These are phyloP conservation scores for Holothuria leucospilota DNA, from an alignment of 53 echinoderm and acorn worm species.

Conservation along the genomic window DNA sequence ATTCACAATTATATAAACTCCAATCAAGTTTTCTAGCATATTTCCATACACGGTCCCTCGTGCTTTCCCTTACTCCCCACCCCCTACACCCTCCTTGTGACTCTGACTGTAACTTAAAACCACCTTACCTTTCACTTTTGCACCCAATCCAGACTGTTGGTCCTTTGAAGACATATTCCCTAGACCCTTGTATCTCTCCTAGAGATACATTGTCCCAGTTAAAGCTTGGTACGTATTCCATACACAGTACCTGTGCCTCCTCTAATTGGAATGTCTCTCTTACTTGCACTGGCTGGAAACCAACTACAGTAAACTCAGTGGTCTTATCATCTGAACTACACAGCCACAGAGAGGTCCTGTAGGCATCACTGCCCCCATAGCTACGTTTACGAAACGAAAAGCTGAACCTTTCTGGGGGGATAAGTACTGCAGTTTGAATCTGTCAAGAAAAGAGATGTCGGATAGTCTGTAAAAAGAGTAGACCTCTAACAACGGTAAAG, in stretches of 20 bases:
- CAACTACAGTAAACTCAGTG: constrained; percentile 68
- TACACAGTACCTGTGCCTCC: constrained; percentile 77
- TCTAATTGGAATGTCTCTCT: constrained; percentile 87
- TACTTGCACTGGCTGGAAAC: constrained; percentile 80
- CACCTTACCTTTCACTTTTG: constrained; percentile 82
- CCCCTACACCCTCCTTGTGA: no score
- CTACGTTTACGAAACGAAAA: constrained; percentile 67
- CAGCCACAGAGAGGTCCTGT: constrained; percentile 88
- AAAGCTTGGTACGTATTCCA: constrained; percentile 89
- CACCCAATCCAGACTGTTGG: constrained; percentile 91
- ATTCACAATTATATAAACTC: no score
- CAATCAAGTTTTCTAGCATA: no score
- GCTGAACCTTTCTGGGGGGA: constrained; percentile 75
- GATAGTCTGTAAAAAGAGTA: not conserved
- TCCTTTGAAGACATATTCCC: constrained; percentile 80
- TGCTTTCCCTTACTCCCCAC: no score
- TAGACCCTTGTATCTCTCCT: constrained; percentile 52
- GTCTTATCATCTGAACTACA: constrained; percentile 86
- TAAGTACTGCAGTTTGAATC: constrained; percentile 90
- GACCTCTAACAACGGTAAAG: not conserved
- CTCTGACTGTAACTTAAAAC: no score
- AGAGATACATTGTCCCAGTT: constrained; percentile 50
- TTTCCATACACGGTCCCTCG: no score
- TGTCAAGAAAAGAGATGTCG: constrained; percentile 6
- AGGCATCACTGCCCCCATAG: constrained; percentile 73